These are phyloP conservation scores for Plestiodon gilberti DNA, from an alignment of 2,113 vertebrate genomes.

Conservation along the genomic window DNA sequence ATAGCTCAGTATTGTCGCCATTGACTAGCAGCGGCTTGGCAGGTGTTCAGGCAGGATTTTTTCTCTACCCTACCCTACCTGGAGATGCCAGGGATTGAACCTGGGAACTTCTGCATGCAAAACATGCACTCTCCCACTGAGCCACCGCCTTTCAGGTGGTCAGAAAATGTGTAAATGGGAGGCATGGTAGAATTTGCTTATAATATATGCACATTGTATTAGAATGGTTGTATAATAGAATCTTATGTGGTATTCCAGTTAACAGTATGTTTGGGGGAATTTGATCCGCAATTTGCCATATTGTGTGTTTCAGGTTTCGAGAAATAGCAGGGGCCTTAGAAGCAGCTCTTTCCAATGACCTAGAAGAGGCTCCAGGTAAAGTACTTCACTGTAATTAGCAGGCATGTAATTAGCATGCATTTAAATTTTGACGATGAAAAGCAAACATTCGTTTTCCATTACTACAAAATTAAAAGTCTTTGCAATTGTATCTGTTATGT, in stretches of 20 bases:
- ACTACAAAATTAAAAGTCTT: background rate
- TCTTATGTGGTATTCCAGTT: background rate
- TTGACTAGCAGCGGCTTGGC: background rate
- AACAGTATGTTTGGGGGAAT: background rate
- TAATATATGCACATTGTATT: background rate
- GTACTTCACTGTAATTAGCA: background rate
- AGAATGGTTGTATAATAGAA: background rate
- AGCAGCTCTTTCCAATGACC: constrained; percentile 81
- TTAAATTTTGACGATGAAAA: background rate
- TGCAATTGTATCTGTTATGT: background rate
- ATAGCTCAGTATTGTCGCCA: background rate
- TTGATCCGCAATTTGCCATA: background rate
- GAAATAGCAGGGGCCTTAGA: constrained; percentile 93
- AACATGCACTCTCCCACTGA: too few relatives aligned
- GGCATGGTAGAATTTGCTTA: background rate
- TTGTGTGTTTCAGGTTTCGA: constrained; percentile 82
- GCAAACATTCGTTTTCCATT: background rate
- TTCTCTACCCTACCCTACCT: background rate
- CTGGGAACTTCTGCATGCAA: too few relatives aligned
- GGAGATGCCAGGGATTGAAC: too few relatives aligned
- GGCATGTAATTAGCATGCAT: background rate
- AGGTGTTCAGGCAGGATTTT: background rate
- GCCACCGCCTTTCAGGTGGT: background rate
- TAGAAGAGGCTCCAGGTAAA: constrained; percentile 89
- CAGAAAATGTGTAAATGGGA: background rate